phyloP scores from a whole-genome alignment of 2,113 vertebrate species.

The Cisticola juncidis region DNA sequence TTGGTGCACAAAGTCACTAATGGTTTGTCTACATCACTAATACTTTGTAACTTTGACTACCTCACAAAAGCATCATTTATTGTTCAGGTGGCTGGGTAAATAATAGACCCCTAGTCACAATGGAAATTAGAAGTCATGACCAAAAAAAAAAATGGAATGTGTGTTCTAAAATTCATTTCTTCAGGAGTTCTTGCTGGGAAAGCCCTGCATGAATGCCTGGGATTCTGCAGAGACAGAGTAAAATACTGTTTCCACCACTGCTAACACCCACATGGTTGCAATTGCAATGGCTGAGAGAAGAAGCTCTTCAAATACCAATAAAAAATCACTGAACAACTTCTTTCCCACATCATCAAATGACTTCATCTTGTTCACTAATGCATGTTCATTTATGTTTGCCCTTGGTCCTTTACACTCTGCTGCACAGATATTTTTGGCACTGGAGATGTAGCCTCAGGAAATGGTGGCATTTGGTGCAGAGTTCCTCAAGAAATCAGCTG shows the following conservation, averaged over 20 bases:
- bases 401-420: background rate
- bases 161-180: background rate
- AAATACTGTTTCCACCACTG: background rate
- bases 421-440: background rate
- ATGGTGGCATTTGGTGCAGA: rapidly evolving
- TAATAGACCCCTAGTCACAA: background rate
- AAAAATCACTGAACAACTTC: background rate
- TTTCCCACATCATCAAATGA: background rate
- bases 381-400: background rate
- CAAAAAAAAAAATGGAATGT: background rate
- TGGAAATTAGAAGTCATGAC: background rate
- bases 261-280: background rate
- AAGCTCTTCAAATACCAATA: background rate
- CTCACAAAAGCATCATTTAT: background rate
- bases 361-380: background rate
- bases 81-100: background rate
- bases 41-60: background rate
- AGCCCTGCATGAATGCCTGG: background rate
- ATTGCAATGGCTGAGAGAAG: background rate
- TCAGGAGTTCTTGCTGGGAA: background rate
- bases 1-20: rapidly evolving
- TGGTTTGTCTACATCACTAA: background rate
- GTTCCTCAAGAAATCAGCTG: background rate
- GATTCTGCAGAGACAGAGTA: background rate
- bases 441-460: background rate